Conservation (phyloP, 2,888 invertebrate species). For the Baccha elongata region DNA sequence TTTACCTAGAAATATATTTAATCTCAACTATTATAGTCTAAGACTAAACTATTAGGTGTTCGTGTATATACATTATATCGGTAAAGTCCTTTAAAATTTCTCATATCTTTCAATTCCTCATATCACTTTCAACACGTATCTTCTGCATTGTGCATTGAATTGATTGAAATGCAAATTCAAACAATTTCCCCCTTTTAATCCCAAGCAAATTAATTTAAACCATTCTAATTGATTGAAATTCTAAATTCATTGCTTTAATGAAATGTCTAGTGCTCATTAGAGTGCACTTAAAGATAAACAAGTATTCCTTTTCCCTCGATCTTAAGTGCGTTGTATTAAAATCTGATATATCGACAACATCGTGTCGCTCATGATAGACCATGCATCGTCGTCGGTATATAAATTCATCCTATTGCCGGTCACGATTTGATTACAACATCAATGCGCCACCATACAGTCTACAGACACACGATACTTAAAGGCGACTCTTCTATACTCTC, state of each 20-base stretch:
- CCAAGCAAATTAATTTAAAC: slow-evolving; percentile 67
- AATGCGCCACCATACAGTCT: slow-evolving; percentile 57
- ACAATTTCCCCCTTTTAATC: slow-evolving; percentile 40
- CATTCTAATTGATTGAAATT: slow-evolving; percentile 69
- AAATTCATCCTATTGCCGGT: slow-evolving; percentile 31
- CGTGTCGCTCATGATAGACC: not conserved
- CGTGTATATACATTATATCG: too few relatives aligned
- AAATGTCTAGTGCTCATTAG: slow-evolving; percentile 37
- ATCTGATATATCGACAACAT: not conserved
- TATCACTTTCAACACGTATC: slow-evolving; percentile 7
- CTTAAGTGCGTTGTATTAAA: slow-evolving; percentile 26
- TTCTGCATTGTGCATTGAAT: slow-evolving; percentile 21
- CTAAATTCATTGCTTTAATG: slow-evolving; percentile 50
- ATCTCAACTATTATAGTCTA: too few relatives aligned
- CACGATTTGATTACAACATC: slow-evolving; percentile 58
- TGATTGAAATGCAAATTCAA: slow-evolving; percentile 65
- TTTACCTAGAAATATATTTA: too few relatives aligned
- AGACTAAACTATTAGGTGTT: too few relatives aligned
- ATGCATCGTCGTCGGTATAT: slow-evolving; percentile 5
- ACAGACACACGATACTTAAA: slow-evolving; percentile 33
- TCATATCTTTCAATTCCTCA: too few relatives aligned
- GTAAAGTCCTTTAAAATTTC: too few relatives aligned
- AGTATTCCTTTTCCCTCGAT: not conserved
- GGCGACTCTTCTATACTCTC: not conserved
- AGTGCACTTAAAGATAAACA: slow-evolving; percentile 54